A percentile compares a stretch with the other conserved stretches of the same genome.
Conservation (phyloP, 2,797 vertebrate species). For the Alouatta caraya region DNA sequence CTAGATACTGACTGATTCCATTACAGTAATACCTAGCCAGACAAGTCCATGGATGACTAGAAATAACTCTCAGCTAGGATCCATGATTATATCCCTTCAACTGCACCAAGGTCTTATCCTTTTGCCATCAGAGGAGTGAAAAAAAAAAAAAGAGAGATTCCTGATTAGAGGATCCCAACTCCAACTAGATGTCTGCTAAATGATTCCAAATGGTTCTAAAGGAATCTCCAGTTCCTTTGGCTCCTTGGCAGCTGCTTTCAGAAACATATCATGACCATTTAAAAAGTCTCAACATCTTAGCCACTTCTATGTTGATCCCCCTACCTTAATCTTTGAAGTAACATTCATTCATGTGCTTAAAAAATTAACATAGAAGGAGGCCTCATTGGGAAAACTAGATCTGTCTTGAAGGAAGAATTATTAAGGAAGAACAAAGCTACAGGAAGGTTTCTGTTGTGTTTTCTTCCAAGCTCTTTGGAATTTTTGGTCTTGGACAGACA, state of each 20-base stretch:
- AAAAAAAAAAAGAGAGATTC: background rate
- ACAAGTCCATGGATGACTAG: background rate
- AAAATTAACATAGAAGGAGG: constrained; percentile 1
- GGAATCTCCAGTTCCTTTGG: background rate
- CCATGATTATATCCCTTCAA: background rate
- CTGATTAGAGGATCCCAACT: background rate
- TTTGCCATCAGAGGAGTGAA: background rate
- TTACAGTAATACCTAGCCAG: constrained; percentile 8
- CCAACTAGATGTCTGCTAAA: background rate
- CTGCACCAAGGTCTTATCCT: background rate
- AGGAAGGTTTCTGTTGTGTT: constrained; percentile 62
- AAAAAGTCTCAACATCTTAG: background rate
- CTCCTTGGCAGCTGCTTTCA: background rate
- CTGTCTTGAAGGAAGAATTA: constrained; percentile 35
- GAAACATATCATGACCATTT: background rate
- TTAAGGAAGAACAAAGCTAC: constrained; percentile 51
- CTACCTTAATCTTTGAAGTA: background rate
- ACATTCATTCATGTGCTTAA: background rate
- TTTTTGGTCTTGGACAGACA: constrained; percentile 85
- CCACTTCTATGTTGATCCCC: background rate
- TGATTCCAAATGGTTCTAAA: background rate
- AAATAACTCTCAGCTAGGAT: constrained; percentile 8
- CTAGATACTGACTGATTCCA: background rate
- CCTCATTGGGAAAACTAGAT: background rate
- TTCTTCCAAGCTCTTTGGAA: constrained; percentile 83